A percentile compares a stretch with the other conserved stretches of the same genome.
phyloP scores from a whole-genome alignment of 2,113 vertebrate genomes.

The Struthio camelus region DNA sequence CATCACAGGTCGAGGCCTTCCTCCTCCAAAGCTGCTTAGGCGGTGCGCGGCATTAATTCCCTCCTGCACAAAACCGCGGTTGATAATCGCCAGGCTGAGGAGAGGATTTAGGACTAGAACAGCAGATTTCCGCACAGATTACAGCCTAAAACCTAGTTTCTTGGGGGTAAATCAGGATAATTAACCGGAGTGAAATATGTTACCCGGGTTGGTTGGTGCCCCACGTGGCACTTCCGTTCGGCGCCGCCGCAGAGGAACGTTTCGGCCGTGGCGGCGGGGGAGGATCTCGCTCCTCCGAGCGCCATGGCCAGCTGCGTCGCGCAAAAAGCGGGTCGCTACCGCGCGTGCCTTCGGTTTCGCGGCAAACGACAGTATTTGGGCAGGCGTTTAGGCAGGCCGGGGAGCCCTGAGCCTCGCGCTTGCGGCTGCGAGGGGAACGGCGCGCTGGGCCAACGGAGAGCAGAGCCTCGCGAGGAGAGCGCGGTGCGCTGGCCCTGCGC shows the following conservation, averaged over 20 bases:
- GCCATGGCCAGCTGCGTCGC: neutral
- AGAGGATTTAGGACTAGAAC: constrained; percentile 83
- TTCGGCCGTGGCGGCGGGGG: neutral
- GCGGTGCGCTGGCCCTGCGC: neutral
- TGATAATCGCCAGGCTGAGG: constrained; percentile 85
- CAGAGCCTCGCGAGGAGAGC: neutral
- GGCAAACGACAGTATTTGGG: neutral
- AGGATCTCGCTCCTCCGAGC: constrained; percentile 38
- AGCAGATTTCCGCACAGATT: constrained; percentile 88
- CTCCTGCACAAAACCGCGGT: constrained; percentile 85
- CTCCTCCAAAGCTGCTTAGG: constrained; percentile 88
- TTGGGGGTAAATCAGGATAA: constrained; percentile 81
- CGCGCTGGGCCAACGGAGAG: neutral
- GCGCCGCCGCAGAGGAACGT: neutral
- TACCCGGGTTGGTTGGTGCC: constrained; percentile 54
- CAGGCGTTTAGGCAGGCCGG: constrained; percentile 17
- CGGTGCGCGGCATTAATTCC: constrained; percentile 86
- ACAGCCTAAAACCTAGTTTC: constrained; percentile 83
- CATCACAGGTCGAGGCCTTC: constrained; percentile 77
- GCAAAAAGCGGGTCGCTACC: neutral
- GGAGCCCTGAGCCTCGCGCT: neutral
- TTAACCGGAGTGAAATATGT: constrained; percentile 82
- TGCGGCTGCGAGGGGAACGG: constrained; percentile 52
- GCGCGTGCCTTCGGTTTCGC: neutral
- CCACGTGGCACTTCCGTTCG: constrained; percentile 26